Conservation (phyloP, 2,113 vertebrate genomes). For the Sebastes fasciatus region DNA sequence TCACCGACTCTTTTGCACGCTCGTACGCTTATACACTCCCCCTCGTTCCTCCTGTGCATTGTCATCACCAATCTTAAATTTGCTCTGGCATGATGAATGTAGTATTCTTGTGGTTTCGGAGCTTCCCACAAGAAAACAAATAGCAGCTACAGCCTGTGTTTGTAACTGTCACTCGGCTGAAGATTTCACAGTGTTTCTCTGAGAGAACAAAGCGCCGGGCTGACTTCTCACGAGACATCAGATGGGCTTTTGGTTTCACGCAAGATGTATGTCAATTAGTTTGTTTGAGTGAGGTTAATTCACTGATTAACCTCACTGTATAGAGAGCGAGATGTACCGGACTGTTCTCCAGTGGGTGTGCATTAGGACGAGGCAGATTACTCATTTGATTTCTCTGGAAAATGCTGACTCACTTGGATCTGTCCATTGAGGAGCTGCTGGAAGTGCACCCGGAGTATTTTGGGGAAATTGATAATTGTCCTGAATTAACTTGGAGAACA, state of each 20-base stretch:
- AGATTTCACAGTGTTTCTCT: slow-evolving; percentile 58
- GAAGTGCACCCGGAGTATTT: slow-evolving; percentile 31
- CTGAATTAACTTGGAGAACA: slow-evolving; percentile 42
- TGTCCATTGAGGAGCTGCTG: slow-evolving; percentile 27
- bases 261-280: slow-evolving; percentile 31
- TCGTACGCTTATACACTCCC: slow-evolving; percentile 23
- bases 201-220: not conserved
- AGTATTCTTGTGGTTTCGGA: slow-evolving; percentile 68
- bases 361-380: slow-evolving; percentile 13
- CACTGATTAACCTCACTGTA: slow-evolving; percentile 28
- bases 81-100: slow-evolving; percentile 67
- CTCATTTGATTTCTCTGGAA: slow-evolving; percentile 13
- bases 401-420: slow-evolving; percentile 58
- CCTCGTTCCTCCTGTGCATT: slow-evolving; percentile 52
- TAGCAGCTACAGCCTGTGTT: slow-evolving; percentile 58
- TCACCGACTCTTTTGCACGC: slow-evolving; percentile 42
- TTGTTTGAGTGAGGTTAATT: slow-evolving; percentile 43
- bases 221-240: not conserved
- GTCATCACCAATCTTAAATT: slow-evolving; percentile 72
- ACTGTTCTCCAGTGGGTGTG: not conserved
- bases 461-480: slow-evolving; percentile 52
- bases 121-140: slow-evolving; percentile 75
- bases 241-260: slow-evolving; percentile 14
- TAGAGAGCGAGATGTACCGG: not conserved
- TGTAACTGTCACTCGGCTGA: slow-evolving; percentile 54